Evolutionary conservation across 2,113 vertebrate species (phyloP).

Genomic region (Eidolon helvum): DNA sequence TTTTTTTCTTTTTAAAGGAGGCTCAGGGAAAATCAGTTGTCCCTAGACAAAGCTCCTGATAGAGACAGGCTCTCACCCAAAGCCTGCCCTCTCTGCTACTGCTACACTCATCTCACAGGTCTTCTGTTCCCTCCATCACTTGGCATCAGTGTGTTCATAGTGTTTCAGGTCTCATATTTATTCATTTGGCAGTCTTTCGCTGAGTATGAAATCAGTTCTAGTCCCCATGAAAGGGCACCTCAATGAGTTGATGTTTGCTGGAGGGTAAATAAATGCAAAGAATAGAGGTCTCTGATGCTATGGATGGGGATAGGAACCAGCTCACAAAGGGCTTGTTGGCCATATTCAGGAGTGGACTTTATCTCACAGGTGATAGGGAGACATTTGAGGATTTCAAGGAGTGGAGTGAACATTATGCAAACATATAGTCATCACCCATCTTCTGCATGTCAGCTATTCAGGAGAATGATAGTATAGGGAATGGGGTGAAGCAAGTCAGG

Average conservation of each 20-base stretch:
- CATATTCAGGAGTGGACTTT: not conserved
- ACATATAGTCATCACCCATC: not conserved
- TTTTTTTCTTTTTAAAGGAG: not conserved
- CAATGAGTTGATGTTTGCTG: not conserved
- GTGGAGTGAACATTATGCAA: not conserved
- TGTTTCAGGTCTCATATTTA: not conserved
- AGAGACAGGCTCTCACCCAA: not conserved
- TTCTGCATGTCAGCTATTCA: not conserved
- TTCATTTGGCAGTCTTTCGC: not conserved
- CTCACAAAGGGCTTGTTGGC: not conserved
- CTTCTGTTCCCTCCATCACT: not conserved
- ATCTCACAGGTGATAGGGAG: not conserved
- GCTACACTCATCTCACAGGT: not conserved
- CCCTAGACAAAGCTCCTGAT: not conserved
- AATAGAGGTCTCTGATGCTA: not conserved
- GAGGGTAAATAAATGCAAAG: not conserved
- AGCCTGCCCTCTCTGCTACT: not conserved
- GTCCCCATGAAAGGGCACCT: not conserved
- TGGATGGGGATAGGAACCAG: not conserved
- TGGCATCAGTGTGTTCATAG: not conserved
- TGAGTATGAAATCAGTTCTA: not conserved
- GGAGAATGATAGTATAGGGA: not conserved
- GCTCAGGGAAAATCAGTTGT: not conserved
- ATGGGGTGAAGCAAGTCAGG: not conserved
- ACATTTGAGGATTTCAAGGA: not conserved